Evolutionary conservation across 2,113 vertebrate genomes (phyloP), one percentile per base, ranked within the genome.

Genomic region (Archilochus colubris): DNA sequence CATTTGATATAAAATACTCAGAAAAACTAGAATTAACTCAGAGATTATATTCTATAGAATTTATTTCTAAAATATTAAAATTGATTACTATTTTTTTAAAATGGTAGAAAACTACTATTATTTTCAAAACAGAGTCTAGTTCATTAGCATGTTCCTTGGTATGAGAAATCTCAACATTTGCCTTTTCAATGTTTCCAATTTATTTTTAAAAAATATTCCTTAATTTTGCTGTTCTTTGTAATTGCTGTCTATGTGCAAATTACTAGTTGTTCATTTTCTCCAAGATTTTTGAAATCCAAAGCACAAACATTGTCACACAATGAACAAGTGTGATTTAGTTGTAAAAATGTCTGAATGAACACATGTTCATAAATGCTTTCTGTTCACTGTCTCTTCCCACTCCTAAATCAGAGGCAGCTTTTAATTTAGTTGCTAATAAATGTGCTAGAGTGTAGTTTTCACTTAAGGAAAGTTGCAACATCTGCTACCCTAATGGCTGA

Each of bases 21-120:
- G n/a, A 79, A 89, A 82, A 93, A 53, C 24, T 82, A 92, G 80
- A 90, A 96, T 79, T 86, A 96, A 94, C 70, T 92, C 78, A 97
- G 87, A 96, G 89, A 95, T 48, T 96, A 95, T 97, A 96, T 95
- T 91, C 87, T 95, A 94, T 62, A 94, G 59, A 94, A 91, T 74
- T 95, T 96, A 96, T 97, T 96, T 91, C 96, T 94, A 89, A 96
- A 95, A 84, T 94, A 94, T 6, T 79, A 93, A 94, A 95, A 87
- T 77, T 50, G 81, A 94, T 94, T 74, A 36, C 82, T 96, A 96
- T 96, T 97, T 94, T 97, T 96, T 96, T 95, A 86, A 92, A 92
- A 86, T 86, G 25, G 77, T 81, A 94, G 64, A 88, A 90, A 93
- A 69, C 73, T 93, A 59, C 40, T 36, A 36, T 93, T 96, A 74